phyloP scores from a whole-genome alignment of 2,113 vertebrate genomes.

The Plestiodon gilberti region DNA sequence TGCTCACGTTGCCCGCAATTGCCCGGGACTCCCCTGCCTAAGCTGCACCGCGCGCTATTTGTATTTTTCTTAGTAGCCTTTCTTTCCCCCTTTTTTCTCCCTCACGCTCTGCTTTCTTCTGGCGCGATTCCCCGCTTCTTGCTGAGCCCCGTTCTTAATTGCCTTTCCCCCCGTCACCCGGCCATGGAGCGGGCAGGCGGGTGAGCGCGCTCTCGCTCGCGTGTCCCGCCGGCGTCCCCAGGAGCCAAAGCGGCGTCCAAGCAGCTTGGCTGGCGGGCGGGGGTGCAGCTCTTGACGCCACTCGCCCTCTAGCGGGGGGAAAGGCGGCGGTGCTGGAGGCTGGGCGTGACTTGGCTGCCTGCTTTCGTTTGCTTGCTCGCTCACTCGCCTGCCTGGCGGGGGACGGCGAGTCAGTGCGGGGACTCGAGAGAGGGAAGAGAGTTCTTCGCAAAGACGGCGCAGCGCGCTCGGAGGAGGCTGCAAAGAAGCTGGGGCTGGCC shows the following conservation, averaged over 20 bases:
- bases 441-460: slow-evolving; percentile 9
- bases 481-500: neutral
- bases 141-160: too few species aligned
- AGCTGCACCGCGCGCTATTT: too few species aligned
- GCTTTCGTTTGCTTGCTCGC: slow-evolving; percentile 65
- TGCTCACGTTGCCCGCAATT: too few species aligned
- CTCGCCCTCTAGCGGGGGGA: slow-evolving; percentile 77
- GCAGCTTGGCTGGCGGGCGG: neutral
- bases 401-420: slow-evolving; percentile 72
- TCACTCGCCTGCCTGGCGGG: slow-evolving; percentile 61
- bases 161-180: too few species aligned
- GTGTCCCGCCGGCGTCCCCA: neutral
- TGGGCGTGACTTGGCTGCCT: slow-evolving; percentile 72
- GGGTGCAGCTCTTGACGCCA: slow-evolving; percentile 35
- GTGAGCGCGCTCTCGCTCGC: neutral
- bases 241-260: neutral
- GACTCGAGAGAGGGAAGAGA: slow-evolving; percentile 48
- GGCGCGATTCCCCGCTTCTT: too few species aligned
- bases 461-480: slow-evolving; percentile 4
- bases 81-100: too few species aligned
- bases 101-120: too few species aligned
- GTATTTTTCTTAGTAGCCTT: too few species aligned
- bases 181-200: too few species aligned
- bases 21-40: too few species aligned
- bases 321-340: slow-evolving; percentile 42